A percentile compares a stretch with the other conserved stretches of the same genome.
phyloP scores from a whole-genome alignment of 2,113 vertebrate genomes.

The Erythrolamprus reginae region DNA sequence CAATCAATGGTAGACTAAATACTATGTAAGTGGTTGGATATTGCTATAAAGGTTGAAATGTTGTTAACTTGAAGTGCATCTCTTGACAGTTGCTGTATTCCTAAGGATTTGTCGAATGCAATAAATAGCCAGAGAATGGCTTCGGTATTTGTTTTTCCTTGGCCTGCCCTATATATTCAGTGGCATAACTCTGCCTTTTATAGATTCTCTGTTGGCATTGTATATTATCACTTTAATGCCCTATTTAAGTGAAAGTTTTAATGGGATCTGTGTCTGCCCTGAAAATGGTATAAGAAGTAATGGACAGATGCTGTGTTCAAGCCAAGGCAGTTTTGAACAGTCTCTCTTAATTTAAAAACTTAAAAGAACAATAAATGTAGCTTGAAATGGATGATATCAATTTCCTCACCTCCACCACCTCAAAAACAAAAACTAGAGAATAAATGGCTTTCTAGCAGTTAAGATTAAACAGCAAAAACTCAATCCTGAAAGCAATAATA shows the following conservation, averaged over 20 bases:
- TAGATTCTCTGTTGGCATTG: background rate
- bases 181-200: background rate
- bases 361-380: background rate
- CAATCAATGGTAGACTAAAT: background rate
- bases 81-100: background rate
- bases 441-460: background rate
- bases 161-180: background rate
- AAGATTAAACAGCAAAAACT: conserved; percentile 8
- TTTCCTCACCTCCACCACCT: background rate
- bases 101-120: background rate
- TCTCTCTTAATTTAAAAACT: background rate
- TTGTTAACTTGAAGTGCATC: background rate
- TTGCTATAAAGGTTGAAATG: background rate
- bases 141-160: background rate
- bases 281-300: conserved; percentile 6
- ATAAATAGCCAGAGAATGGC: background rate
- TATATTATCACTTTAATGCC: background rate
- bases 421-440: background rate
- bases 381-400: background rate
- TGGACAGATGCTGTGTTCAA: background rate
- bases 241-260: background rate
- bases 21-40: background rate
- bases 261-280: background rate
- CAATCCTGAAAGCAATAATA: background rate
- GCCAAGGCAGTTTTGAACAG: background rate